Conservation (phyloP, 2,113 vertebrate genomes). For the Colius striatus region DNA sequence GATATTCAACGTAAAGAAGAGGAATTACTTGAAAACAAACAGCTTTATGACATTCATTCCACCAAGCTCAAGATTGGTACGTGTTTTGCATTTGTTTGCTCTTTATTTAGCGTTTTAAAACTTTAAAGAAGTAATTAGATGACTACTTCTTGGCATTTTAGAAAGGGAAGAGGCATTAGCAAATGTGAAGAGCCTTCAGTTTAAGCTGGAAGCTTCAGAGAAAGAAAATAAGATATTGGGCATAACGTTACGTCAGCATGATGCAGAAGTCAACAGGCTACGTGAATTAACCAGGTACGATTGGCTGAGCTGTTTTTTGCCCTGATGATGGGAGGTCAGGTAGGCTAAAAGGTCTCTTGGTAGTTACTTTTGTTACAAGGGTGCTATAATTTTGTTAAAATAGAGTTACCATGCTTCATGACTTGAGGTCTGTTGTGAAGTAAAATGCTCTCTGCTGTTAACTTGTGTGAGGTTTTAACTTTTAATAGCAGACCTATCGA, state of each 20-base stretch:
- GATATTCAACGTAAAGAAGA: conserved; percentile 78
- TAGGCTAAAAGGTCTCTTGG: neutral
- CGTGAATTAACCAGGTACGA: conserved; percentile 82
- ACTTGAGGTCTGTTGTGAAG: neutral
- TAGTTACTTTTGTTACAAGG: neutral
- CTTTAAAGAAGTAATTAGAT: neutral
- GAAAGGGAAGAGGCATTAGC: conserved; percentile 75
- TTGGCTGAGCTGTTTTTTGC: neutral
- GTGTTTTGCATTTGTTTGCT: conserved; percentile 12
- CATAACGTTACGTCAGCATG: conserved; percentile 80
- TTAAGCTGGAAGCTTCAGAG: conserved; percentile 81
- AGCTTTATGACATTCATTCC: conserved; percentile 76
- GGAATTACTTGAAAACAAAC: conserved; percentile 77
- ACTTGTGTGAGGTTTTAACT: neutral
- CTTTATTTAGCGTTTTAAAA: neutral
- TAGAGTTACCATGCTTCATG: neutral
- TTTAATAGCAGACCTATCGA: neutral
- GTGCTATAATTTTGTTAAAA: neutral
- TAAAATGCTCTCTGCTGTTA: neutral
- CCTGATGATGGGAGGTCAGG: neutral
- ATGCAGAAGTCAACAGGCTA: conserved; percentile 82
- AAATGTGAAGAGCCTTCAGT: conserved; percentile 78
- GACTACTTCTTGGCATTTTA: conserved; percentile 52
- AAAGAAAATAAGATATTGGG: conserved; percentile 83
- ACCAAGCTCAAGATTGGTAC: conserved; percentile 80